Evolutionary conservation across 2,113 vertebrate species (phyloP), one percentile per base, ranked within the genome.

Genomic region (Oreochromis niloticus): DNA sequence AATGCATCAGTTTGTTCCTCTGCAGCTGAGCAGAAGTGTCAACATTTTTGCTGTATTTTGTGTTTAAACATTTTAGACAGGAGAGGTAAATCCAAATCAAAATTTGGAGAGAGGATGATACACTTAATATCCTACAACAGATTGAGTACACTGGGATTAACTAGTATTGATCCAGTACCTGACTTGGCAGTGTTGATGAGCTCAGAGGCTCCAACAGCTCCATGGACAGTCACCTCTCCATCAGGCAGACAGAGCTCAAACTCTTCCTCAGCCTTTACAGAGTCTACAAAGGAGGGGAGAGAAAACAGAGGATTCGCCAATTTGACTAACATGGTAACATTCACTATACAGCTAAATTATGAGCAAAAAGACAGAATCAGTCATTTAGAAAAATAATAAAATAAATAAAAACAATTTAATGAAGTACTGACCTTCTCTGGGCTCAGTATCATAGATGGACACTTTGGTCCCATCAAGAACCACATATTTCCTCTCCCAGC

Each of bases 181-280:
- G 99, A 99, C 97, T 99, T 99, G 91, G 98, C 98, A 81, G 98
- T 99, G 96, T 99, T 99, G 96, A 98, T 97, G 89, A 99, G 98
- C 91, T 99, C 99, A 43, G 98, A 98, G 84, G 98, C 96, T 93
- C 97, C 98, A 84, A 99, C 97, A 78, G 99, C 99, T 92, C 98
- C 98, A 4, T 99, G 98, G 92, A 99, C 97, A 2, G 97, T 98
- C 91, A 99, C 98, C 22, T 99, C 99, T 52, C 98, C 99, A 17
- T 99, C 98, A 83, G 98, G 97, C 94, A 98, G 97, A 95, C 98
- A 99, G 90, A 99, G 97, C 91, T 99, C 99, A 97, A 99, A 99
- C 94, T 99, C 99, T 89, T 99, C 98, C 93, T 98, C 96, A 39
- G 97, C 97, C 89, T 97, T 97, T 90, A 97, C 94, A 81, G 96